Evolutionary conservation across 2,113 vertebrate genomes (phyloP), one percentile per base, ranked within the genome.

Genomic region (Phalacrocorax carbo): DNA sequence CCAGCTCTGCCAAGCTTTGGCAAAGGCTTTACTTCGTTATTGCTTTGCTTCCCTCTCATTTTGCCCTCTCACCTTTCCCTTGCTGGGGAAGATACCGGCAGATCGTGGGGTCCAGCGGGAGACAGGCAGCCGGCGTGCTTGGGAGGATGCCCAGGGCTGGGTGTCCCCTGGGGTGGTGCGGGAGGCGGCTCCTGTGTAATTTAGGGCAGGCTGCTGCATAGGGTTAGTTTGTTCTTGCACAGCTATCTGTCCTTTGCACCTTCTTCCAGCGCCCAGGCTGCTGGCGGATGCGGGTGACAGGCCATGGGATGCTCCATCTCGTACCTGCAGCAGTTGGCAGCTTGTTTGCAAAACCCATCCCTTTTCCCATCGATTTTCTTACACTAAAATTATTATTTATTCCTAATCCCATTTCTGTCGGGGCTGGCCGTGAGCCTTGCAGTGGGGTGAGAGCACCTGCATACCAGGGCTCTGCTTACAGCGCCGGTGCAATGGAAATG

Each of bases 31-130:
- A 16, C 32, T 15, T 58, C 21, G 3, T 58, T 18, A 44, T 12
- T 3, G 0, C 12, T 3, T 38, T 34, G 25, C 15, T n/a, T 30
- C 23, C 58, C 30, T 72, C 66, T 30, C 20, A 3, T 71, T n/a
- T 40, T 64, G 40, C 26, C 44, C 9, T 32, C 60, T 60, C 3
- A 0, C 69, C 52, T 60, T 49, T 36, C 36, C 15, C 51, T 38
- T 57, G 42, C 60, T 75, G 27, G 52, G 32, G 61, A 17, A 36
- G 86, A 21, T 30, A 20, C 30, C 1, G 9, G 19, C 42, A 57
- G 42, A n/a, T 6, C 5, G 0, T 2, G 4, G 42, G 42, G 4
- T 36, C 5, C 4, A 10, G 68, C 3, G 15, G 40, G 6, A n/a
- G 68, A 26, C 3, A 2, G 10, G 5, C 0, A 11, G n/a, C 51